phyloP scores from a whole-genome alignment of 2,797 vertebrate species.

The Enteromius mattozi region DNA sequence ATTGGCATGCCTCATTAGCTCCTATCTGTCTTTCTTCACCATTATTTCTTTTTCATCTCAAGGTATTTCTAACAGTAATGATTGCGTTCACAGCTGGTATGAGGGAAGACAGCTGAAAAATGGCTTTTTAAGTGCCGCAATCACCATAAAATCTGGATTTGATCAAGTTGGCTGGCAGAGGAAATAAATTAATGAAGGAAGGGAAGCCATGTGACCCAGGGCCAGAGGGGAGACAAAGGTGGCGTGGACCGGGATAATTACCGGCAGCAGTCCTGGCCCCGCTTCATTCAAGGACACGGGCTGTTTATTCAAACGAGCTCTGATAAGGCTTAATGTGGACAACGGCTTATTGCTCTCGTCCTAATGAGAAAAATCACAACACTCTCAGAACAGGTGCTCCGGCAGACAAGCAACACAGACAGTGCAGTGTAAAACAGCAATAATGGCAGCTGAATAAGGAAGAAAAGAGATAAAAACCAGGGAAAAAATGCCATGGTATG shows the following conservation, averaged over 20 bases:
- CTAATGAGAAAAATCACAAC: conserved; percentile 56
- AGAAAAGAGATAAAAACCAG: conserved; percentile 20
- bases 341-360: conserved; percentile 44
- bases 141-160: conserved; percentile 64
- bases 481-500: background rate
- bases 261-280: background rate
- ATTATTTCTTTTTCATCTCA: conserved; percentile 43
- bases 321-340: conserved; percentile 54
- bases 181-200: conserved; percentile 55
- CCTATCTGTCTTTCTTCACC: background rate
- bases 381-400: conserved; percentile 49
- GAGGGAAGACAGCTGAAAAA: conserved; percentile 60
- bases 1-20: conserved; percentile 41
- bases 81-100: conserved; percentile 45
- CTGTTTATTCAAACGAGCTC: conserved; percentile 57
- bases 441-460: conserved; percentile 40
- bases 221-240: conserved; percentile 39
- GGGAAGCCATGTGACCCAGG: conserved; percentile 33
- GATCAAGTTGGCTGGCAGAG: conserved; percentile 55
- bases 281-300: conserved; percentile 48
- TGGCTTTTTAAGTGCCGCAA: conserved; percentile 62
- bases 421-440: conserved; percentile 44
- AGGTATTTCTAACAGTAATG: conserved; percentile 54
- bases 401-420: conserved; percentile 33
- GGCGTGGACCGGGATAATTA: conserved; percentile 43